Percentiles rank a stretch among this genome's conserved stretches.
phyloP scores from a whole-genome alignment of 2,797 vertebrate genomes.

The Poeciliopsis turneri region DNA sequence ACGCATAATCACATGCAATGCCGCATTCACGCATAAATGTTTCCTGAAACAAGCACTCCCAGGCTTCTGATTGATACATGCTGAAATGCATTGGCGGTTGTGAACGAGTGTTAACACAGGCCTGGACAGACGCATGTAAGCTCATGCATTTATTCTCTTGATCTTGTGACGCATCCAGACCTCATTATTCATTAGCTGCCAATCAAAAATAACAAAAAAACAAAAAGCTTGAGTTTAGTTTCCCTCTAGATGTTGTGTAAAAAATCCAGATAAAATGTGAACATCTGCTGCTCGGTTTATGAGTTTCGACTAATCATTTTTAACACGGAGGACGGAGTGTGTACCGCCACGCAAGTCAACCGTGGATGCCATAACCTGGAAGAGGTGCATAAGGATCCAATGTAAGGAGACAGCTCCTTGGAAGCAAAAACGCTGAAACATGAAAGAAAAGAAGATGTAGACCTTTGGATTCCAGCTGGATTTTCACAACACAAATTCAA shows the following conservation, averaged over 20 bases:
- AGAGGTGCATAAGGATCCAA: not conserved
- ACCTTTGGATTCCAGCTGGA: not conserved
- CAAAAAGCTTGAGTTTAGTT: not conserved
- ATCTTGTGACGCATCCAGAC: conserved; percentile 19
- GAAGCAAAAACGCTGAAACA: not conserved
- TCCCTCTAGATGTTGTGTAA: conserved; percentile 2
- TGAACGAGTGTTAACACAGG: not conserved
- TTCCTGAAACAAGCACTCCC: conserved; percentile 9
- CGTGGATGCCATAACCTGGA: not conserved
- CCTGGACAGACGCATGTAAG: conserved; percentile 2
- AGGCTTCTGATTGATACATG: not conserved
- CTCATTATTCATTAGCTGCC: conserved; percentile 24
- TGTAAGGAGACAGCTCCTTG: not conserved
- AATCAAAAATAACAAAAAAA: conserved; percentile 9
- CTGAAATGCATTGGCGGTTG: conserved; percentile 10
- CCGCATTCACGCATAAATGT: conserved; percentile 26
- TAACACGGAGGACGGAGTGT: not conserved
- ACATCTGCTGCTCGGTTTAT: conserved; percentile 9
- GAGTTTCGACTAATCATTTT: not conserved
- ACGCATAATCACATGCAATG: conserved; percentile 25
- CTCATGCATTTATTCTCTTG: not conserved
- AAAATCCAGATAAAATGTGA: not conserved
- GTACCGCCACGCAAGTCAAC: not conserved
- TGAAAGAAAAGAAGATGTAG: not conserved
- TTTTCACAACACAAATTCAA: not conserved